These are phyloP conservation scores for Nymphalis urticae DNA, from an alignment of 2,888 invertebrate species.

Conservation along the genomic window DNA sequence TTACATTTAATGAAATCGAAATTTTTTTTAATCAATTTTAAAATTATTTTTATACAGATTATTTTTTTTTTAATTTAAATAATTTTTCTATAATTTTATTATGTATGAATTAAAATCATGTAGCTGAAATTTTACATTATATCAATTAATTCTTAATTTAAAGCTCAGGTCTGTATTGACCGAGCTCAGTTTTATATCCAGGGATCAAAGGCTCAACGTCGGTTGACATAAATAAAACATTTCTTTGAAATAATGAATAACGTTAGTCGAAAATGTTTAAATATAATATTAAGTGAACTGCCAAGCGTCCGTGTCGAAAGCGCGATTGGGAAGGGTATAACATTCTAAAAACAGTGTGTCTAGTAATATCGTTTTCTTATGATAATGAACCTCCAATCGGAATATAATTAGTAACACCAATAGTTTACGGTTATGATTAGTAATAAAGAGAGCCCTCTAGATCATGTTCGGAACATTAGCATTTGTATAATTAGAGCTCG, in stretches of 20 bases:
- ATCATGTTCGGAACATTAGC: constrained; percentile 67
- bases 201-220: constrained; percentile 63
- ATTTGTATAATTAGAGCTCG: constrained; percentile 75
- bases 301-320: constrained; percentile 32
- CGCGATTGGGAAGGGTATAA: constrained; percentile 44
- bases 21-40: constrained; percentile 41
- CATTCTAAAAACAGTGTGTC: constrained; percentile 48
- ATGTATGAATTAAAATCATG: constrained; percentile 46
- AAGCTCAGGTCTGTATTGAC: constrained; percentile 46
- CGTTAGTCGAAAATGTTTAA: constrained; percentile 45
- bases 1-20: constrained; percentile 39
- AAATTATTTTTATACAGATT: constrained; percentile 55
- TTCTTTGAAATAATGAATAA: constrained; percentile 30
- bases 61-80: constrained; percentile 46
- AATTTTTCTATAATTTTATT: constrained; percentile 45
- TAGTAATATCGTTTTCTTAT: constrained; percentile 57
- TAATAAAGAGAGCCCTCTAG: constrained; percentile 65
- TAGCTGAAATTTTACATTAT: constrained; percentile 61
- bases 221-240: constrained; percentile 32
- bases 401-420: constrained; percentile 71
- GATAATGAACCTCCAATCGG: constrained; percentile 55
- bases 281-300: constrained; percentile 36
- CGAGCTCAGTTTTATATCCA: constrained; percentile 58
- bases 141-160: constrained; percentile 51
- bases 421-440: constrained; percentile 69